Base-by-base conservation (phyloP, 2,888 invertebrate species). In the Xestia xanthographa region DNA sequence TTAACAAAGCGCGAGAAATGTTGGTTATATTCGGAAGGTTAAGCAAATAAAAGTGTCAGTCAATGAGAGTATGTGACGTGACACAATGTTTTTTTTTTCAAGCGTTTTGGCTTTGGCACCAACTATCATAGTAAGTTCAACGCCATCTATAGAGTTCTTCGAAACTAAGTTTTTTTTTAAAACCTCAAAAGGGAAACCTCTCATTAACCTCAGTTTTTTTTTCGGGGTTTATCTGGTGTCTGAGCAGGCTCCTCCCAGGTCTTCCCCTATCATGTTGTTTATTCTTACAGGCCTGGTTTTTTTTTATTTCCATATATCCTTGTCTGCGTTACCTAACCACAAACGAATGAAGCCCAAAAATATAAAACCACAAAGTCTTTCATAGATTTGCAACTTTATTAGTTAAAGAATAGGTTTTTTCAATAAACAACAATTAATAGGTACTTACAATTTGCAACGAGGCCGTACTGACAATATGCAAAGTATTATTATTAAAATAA, bases 401-500 rank as follows among this genome's bases (percentile, higher is more conserved):
- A 41, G 4, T 20, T 11, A 43, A 41, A 22, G 34, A 22, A 60
- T 56, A 48, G 29, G 22, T 83, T 66, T 62, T 53, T 66, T 26
- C 41, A 58, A 45, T 38, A 69, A 77, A 70, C 9, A 66, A 53
- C 14, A 67, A 80, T 63, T 56, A 78, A 73, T 67, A 75, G 41
- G 83, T 76, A 76, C 29, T 86, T 76, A 76, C 38, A 73, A 81
- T 65, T 83, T 75, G 74, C 85, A 77, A 58, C 66, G 66, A 75
- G 69, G 66, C 53, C 50, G 63, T 76, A 63, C 63, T 41, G 8
- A 17, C 63, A 72, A 48, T 83, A 77, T 80, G 85, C 79, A 71
- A 83, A 78, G 43, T 72, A 72, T 66, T 85, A 80, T 75, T 56
- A 80, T 79, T 85, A 84, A 69, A 68, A 82, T 81, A 75, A 84